Percentiles rank a stretch among this genome's conserved stretches.
Conservation (phyloP, 2,113 vertebrate species). For the Hippolais icterina region DNA sequence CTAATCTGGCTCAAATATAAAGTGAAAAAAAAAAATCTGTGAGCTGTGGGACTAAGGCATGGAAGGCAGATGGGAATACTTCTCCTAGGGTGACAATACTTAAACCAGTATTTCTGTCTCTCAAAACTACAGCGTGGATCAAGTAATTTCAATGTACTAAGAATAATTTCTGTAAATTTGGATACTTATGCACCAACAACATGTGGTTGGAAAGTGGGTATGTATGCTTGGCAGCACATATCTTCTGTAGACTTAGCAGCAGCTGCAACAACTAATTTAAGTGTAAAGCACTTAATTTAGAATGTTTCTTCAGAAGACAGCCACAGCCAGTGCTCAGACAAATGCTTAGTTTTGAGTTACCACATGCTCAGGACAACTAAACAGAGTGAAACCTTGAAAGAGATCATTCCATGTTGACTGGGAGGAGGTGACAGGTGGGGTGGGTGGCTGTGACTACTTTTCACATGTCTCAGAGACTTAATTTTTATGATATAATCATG, state of each 20-base stretch:
- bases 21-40: neutral
- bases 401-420: neutral
- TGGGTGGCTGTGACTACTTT: neutral
- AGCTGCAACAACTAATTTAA: constrained; percentile 30
- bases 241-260: neutral
- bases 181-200: neutral
- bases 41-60: neutral
- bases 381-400: neutral
- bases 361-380: neutral
- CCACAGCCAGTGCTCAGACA: neutral
- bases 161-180: neutral
- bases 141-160: neutral
- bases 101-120: neutral
- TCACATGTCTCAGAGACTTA: neutral
- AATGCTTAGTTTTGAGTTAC: neutral
- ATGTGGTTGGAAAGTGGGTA: neutral
- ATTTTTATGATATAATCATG: neutral
- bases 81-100: neutral
- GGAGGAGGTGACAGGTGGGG: neutral
- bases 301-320: neutral
- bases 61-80: neutral
- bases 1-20: neutral
- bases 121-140: neutral
- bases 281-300: constrained; percentile 3
- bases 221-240: neutral